These are phyloP conservation scores for Eupleurogrammus muticus DNA, from an alignment of 2,797 vertebrate species.

Conservation along the genomic window DNA sequence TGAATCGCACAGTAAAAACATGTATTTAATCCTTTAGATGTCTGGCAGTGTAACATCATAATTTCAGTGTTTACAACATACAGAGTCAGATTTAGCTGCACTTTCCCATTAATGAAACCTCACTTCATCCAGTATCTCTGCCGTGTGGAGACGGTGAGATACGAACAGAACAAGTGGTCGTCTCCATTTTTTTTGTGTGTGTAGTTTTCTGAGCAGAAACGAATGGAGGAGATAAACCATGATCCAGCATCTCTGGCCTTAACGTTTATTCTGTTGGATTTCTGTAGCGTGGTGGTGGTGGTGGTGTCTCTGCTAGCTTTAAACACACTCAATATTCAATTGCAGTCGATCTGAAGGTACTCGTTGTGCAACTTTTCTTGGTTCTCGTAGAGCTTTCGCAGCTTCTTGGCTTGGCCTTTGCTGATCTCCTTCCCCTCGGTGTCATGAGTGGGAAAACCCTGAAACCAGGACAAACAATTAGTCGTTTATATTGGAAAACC, in stretches of 20 bases:
- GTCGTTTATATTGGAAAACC: too few species aligned
- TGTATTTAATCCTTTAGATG: background rate
- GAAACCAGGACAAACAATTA: constrained; percentile 4
- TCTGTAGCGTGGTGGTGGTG: background rate
- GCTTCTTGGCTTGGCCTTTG: constrained; percentile 94
- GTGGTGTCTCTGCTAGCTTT: background rate
- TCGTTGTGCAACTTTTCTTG: constrained; percentile 93
- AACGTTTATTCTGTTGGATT: constrained; percentile 33
- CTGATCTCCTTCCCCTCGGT: constrained; percentile 93
- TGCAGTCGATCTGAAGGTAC: constrained; percentile 87
- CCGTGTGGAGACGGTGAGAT: too few species aligned
- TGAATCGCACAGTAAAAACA: background rate
- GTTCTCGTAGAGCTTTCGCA: constrained; percentile 91
- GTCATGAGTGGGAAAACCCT: constrained; percentile 95
- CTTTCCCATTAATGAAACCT: too few species aligned
- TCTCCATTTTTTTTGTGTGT: background rate
- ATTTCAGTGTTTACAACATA: background rate
- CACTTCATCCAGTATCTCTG: too few species aligned
- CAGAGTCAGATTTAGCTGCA: too few species aligned
- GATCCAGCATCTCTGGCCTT: constrained; percentile 21
- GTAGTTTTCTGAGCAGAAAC: constrained; percentile 24
- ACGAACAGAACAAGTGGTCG: too few species aligned
- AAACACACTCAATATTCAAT: constrained; percentile 76
- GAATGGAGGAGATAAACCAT: constrained; percentile 27
- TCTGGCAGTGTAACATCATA: constrained; percentile 6